Percentiles rank a stretch among this genome's conserved stretches.
Evolutionary conservation across 1,140 invertebrate species (phyloP).

Genomic region (Papilio aristodemus): DNA sequence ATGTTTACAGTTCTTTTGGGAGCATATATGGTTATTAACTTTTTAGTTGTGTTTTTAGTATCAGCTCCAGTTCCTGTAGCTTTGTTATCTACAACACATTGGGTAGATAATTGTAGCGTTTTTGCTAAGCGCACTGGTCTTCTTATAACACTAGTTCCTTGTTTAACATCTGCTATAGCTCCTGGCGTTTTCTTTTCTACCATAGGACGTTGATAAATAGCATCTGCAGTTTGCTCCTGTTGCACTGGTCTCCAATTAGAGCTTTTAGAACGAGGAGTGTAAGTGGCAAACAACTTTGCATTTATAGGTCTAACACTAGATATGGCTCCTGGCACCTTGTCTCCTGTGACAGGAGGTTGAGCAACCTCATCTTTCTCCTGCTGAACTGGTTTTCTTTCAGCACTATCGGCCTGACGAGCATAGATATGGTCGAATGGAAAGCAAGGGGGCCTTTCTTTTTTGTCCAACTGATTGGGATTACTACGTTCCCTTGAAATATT

Average conservation of each 20-base stretch:
- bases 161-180: background rate
- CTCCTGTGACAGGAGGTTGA: conserved; percentile 48
- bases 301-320: conserved; percentile 47
- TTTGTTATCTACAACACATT: background rate
- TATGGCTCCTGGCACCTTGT: conserved; percentile 43
- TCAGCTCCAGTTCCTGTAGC: background rate
- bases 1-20: background rate
- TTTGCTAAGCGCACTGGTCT: background rate
- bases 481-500: conserved; percentile 67
- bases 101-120: background rate
- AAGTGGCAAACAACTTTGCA: conserved; percentile 40
- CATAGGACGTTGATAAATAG: background rate
- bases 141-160: background rate
- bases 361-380: conserved; percentile 60
- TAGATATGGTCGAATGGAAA: conserved; percentile 75
- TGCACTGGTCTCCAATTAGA: background rate
- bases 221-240: background rate
- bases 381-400: conserved; percentile 51
- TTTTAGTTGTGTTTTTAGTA: background rate
- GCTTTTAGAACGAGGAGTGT: background rate
- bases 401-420: conserved; percentile 64
- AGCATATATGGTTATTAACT: background rate
- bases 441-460: conserved; percentile 68
- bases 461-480: conserved; percentile 61
- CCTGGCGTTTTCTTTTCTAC: background rate